A percentile compares a stretch with the other conserved stretches of the same genome.
phyloP scores from a whole-genome alignment of 1,140 invertebrate genomes.

The Linepithema humile region DNA sequence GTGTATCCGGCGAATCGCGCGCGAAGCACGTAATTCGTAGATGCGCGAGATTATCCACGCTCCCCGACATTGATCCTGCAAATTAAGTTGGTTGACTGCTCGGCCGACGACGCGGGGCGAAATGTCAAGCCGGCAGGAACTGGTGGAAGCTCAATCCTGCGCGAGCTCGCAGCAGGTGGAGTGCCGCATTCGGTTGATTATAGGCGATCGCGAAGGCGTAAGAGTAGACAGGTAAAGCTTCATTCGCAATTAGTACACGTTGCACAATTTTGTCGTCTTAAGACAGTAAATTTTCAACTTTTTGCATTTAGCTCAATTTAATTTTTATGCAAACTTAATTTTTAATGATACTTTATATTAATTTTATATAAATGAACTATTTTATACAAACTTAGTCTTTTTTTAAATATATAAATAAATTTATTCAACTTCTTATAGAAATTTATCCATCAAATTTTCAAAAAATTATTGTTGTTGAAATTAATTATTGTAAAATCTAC shows the following conservation, averaged over 20 bases:
- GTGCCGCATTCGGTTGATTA: constrained; percentile 65
- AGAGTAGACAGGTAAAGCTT: constrained; percentile 6
- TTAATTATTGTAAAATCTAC: no score
- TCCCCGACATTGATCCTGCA: constrained; percentile 70
- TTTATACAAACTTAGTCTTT: no score
- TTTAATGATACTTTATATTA: no score
- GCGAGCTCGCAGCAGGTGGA: constrained; percentile 45
- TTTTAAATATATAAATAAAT: no score
- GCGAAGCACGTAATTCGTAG: constrained; percentile 65
- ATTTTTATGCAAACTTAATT: no score
- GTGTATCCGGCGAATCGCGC: constrained; percentile 21
- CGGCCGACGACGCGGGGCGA: constrained; percentile 51
- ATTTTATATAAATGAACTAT: no score
- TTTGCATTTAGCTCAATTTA: no score
- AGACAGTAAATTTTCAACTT: not conserved
- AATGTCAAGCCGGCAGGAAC: constrained; percentile 19
- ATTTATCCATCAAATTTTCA: no score
- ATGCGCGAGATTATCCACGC: constrained; percentile 60
- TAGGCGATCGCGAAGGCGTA: constrained; percentile 66
- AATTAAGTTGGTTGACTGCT: constrained; percentile 69
- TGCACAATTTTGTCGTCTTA: no score
- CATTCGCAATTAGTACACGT: not conserved
- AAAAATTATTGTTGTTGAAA: no score
- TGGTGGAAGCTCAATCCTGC: constrained; percentile 13
- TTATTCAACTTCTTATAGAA: no score